Percentiles rank a stretch among this genome's conserved stretches.
These are phyloP conservation scores for Chamaetylas fuelleborni DNA, from an alignment of 2,113 vertebrate genomes.

Conservation along the genomic window DNA sequence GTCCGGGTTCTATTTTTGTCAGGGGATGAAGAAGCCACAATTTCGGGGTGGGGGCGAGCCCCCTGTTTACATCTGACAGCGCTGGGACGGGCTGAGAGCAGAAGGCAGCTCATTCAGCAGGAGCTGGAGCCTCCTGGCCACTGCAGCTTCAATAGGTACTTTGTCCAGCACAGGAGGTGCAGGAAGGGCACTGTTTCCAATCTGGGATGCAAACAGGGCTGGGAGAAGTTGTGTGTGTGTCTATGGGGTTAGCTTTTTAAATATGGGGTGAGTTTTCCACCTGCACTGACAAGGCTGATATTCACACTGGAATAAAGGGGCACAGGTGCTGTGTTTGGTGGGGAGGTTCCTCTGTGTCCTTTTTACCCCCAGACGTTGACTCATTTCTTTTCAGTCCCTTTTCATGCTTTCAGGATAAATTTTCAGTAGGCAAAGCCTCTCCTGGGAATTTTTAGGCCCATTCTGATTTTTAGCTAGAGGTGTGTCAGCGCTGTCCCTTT, in stretches of 20 bases:
- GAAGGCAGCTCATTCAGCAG: conserved; percentile 59
- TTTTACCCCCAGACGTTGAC: not conserved
- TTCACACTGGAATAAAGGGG: not conserved
- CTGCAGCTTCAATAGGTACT: conserved; percentile 66
- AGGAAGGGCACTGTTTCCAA: conserved; percentile 54
- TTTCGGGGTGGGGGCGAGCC: conserved; percentile 19
- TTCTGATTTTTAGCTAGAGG: not conserved
- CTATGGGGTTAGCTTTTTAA: not conserved
- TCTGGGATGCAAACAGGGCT: not conserved
- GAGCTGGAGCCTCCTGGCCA: conserved; percentile 30
- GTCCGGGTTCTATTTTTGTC: conserved; percentile 70
- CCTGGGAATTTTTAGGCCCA: not conserved
- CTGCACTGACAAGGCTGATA: not conserved
- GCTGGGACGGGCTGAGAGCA: conserved; percentile 47
- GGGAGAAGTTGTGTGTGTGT: not conserved
- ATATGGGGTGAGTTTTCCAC: not conserved
- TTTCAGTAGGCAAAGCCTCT: not conserved
- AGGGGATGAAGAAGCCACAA: conserved; percentile 38
- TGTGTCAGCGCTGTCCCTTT: not conserved
- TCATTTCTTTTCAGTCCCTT: not conserved
- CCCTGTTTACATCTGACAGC: conserved; percentile 67
- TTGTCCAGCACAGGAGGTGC: conserved; percentile 57
- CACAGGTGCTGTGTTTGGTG: not conserved
- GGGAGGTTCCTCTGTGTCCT: not conserved
- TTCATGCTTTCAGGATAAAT: not conserved